Percentiles rank a stretch among this genome's conserved stretches.
phyloP scores from a whole-genome alignment of 2,797 vertebrate genomes.

The Heterohyrax brucei region DNA sequence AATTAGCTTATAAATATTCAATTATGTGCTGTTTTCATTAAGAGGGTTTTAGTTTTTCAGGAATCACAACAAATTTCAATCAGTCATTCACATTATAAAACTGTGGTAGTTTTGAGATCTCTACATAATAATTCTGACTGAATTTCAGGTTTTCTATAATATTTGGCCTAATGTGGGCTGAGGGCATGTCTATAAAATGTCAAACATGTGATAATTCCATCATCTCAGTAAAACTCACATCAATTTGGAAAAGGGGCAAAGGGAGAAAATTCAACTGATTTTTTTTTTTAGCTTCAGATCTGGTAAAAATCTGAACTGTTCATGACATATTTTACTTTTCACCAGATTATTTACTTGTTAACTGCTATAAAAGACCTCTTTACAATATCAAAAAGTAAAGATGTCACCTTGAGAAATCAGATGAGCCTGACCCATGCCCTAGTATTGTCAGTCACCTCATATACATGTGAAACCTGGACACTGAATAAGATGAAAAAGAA shows the following conservation, averaged over 20 bases:
- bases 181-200: conserved; percentile 64
- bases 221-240: conserved; percentile 61
- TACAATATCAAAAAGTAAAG: no score
- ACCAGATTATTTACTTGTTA: conserved; percentile 63
- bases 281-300: neutral
- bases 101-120: conserved; percentile 70
- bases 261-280: neutral
- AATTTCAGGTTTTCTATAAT: conserved; percentile 71
- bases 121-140: conserved; percentile 68
- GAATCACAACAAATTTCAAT: conserved; percentile 85
- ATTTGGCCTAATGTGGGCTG: conserved; percentile 71
- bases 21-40: conserved; percentile 79
- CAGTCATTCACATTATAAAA: conserved; percentile 78
- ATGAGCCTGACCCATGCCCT: no score
- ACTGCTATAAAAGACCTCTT: no score
- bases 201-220: conserved; percentile 75
- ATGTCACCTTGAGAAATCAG: no score
- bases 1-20: conserved; percentile 85
- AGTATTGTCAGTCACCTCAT: no score
- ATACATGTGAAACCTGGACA: no score
- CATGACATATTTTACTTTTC: conserved; percentile 68
- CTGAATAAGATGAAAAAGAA: no score
- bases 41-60: conserved; percentile 84
- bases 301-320: conserved; percentile 67
- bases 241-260: conserved; percentile 5